Evolutionary conservation across 1,140 invertebrate species (phyloP), one percentile per base, ranked within the genome.

Genomic region (Drosophila repleta): DNA sequence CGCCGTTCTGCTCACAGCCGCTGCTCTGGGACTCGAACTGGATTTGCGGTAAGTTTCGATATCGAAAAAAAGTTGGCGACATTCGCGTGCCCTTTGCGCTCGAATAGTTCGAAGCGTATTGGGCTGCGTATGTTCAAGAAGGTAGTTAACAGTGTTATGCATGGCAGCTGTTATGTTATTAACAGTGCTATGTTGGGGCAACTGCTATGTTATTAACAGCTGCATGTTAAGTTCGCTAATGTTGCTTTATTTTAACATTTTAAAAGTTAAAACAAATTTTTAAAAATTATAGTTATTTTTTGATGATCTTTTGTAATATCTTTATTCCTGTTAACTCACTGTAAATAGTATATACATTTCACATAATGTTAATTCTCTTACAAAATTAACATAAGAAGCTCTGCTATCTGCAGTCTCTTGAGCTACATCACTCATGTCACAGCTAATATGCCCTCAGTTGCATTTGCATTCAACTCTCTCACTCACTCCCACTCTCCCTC

Each of bases 1-100:
- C 11, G 84, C 93, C 20, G 93, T 96, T n/a, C 90, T 94, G 53
- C 78, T 96, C 66, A 92, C 94, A 10, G 95, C 94, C 4, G 96
- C 95, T 83, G 93, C 93, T 21, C 57, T 96, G 4, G 95, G 94
- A 4, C 82, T 96, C 46, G 94, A 95, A 56, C 89, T 96, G 24
- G 96, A 96, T 87, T 81, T 95, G 13, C 96, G 85, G 89, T 90
- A 51, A 77, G 74, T 75, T 55, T 37, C 52, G 39, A 35, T 20
- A 20, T 18, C 37, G 32, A 18, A 57, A 24, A 41, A 8, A 48
- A 35, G 15, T 55, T 55, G 8, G 2, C 35, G 55, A 55, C 20
- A 18, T 17, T 29, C 17, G 21, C 5, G 58, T 43, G 43, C 32
- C 4, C 39, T 45, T n/a, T 4, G 10, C 6, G 45, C 8, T 46